Percentiles rank a stretch among this genome's conserved stretches.
phyloP scores from a whole-genome alignment of 2,113 vertebrate genomes.

The Plectropomus leopardus region DNA sequence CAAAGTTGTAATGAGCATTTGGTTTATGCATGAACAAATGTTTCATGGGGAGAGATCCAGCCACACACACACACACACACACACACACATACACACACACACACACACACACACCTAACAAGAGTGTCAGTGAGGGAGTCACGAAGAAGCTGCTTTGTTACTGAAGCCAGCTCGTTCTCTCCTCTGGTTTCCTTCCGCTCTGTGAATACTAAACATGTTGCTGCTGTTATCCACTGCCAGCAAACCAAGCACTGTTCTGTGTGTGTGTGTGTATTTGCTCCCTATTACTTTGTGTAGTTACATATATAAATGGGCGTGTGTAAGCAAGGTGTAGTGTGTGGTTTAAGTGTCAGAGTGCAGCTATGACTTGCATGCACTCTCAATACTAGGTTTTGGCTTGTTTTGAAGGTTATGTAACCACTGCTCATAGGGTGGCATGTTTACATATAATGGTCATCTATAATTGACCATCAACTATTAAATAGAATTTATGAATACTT shows the following conservation, averaged over 20 bases:
- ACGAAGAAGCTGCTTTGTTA: slow-evolving; percentile 51
- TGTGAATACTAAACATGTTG: slow-evolving; percentile 66
- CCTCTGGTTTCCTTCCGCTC: slow-evolving; percentile 34
- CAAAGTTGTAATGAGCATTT: slow-evolving; percentile 42
- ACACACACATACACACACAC: slow-evolving; percentile 20
- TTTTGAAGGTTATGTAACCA: too few relatives aligned
- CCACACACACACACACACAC: slow-evolving; percentile 19
- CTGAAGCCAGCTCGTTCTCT: slow-evolving; percentile 39
- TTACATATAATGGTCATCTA: too few relatives aligned
- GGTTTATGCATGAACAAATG: slow-evolving; percentile 62
- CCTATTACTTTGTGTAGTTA: background rate
- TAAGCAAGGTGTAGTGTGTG: too few relatives aligned
- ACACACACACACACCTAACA: background rate
- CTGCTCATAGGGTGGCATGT: too few relatives aligned
- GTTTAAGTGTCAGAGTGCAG: too few relatives aligned
- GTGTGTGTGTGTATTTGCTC: slow-evolving; percentile 13
- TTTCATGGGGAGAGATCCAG: slow-evolving; percentile 42
- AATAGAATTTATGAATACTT: too few relatives aligned
- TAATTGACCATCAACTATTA: too few relatives aligned
- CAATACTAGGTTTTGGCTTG: too few relatives aligned
- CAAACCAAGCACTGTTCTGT: slow-evolving; percentile 24
- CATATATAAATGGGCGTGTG: too few relatives aligned
- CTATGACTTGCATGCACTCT: too few relatives aligned
- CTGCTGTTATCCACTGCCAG: slow-evolving; percentile 39
- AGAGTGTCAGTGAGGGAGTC: slow-evolving; percentile 27